A percentile compares a stretch with the other conserved stretches of the same genome.
Evolutionary conservation across 2,113 vertebrate species (phyloP).

Genomic region (Pelobates fuscus): DNA sequence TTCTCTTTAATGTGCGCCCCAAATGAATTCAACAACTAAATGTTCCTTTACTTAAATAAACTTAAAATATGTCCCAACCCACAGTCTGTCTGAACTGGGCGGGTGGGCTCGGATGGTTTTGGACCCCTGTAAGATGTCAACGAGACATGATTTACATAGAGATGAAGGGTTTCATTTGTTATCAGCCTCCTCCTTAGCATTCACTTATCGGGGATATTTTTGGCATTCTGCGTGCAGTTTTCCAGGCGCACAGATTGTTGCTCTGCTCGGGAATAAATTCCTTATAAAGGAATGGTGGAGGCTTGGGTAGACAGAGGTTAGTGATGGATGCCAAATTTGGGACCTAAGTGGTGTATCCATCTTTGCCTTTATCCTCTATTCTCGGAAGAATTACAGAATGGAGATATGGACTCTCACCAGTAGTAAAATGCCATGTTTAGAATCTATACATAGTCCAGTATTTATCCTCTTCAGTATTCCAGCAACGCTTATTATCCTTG

Average conservation of each 20-base stretch:
- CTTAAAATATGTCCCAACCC: background rate
- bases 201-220: background rate
- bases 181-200: background rate
- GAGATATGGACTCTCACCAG: too few relatives aligned
- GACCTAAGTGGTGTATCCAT: background rate
- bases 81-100: background rate
- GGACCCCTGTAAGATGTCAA: conserved; percentile 26
- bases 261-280: background rate
- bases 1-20: background rate
- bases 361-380: background rate
- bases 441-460: too few relatives aligned
- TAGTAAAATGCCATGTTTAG: too few relatives aligned
- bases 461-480: too few relatives aligned
- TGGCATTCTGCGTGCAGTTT: background rate
- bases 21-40: background rate
- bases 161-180: conserved; percentile 28
- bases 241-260: background rate
- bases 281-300: conserved; percentile 26
- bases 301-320: background rate
- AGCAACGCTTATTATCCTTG: too few relatives aligned
- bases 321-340: conserved; percentile 5
- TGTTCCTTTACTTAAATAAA: background rate
- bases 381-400: too few relatives aligned
- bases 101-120: background rate
- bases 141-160: conserved; percentile 34